A percentile compares a stretch with the other conserved stretches of the same genome.
Evolutionary conservation across 2,797 vertebrate genomes (phyloP).

Genomic region (Leucoraja ocellata): DNA sequence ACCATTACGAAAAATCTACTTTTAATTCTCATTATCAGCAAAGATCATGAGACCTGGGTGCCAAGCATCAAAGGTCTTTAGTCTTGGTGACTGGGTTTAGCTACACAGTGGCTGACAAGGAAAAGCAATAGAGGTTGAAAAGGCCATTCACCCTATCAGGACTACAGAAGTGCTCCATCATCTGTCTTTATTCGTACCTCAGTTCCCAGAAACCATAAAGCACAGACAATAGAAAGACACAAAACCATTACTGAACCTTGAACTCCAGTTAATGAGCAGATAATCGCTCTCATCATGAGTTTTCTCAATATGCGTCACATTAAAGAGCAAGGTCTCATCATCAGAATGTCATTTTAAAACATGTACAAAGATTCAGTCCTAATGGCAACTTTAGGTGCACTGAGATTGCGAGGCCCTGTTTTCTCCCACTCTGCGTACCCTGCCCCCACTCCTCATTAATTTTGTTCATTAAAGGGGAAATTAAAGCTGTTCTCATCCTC

Average conservation of each 20-base stretch:
- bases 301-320: not conserved
- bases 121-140: not conserved
- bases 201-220: not conserved
- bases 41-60: not conserved
- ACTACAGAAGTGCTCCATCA: not conserved
- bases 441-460: not conserved
- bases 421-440: not conserved
- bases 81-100: not conserved
- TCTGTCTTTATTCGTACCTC: not conserved
- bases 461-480: not conserved
- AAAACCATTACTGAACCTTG: slow-evolving; percentile 11
- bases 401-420: not conserved
- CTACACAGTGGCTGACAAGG: not conserved
- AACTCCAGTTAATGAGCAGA: slow-evolving; percentile 18
- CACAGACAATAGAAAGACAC: not conserved
- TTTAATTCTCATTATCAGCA: not conserved
- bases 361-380: not conserved
- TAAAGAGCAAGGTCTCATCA: not conserved
- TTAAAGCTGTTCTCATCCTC: not conserved
- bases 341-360: not conserved
- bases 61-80: not conserved
- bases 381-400: not conserved
- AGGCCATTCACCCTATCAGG: slow-evolving; percentile 18
- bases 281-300: not conserved
- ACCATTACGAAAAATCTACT: not conserved